A percentile compares a stretch with the other conserved stretches of the same genome.
phyloP scores from a whole-genome alignment of 2,888 invertebrate species.

The Ceraclea dissimilis region DNA sequence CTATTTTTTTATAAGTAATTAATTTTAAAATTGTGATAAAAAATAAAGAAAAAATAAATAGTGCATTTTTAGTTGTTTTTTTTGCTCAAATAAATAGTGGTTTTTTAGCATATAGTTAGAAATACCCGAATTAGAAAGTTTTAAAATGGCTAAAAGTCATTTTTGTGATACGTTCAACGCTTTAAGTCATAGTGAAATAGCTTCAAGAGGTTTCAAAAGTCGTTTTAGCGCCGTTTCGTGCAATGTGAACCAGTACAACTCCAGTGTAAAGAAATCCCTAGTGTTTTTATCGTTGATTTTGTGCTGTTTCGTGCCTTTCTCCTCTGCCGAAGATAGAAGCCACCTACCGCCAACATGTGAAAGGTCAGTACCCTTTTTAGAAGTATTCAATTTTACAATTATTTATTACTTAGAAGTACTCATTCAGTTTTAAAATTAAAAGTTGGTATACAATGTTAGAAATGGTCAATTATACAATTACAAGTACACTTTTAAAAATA shows the following conservation, averaged over 20 bases:
- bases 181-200: background rate
- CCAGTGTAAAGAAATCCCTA: too few species aligned
- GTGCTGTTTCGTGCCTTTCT: conserved; percentile 33
- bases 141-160: background rate
- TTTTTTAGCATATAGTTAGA: too few species aligned
- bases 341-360: conserved; percentile 47
- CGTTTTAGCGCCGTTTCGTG: background rate
- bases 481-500: too few species aligned
- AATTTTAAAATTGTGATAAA: background rate
- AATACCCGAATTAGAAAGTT: too few species aligned
- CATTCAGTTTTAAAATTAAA: too few species aligned
- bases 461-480: too few species aligned
- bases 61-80: background rate
- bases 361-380: conserved; percentile 41
- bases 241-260: too few species aligned
- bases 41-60: too few species aligned
- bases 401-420: too few species aligned
- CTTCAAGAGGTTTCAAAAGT: background rate
- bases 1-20: background rate
- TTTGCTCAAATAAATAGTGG: background rate
- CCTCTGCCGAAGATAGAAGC: conserved; percentile 36
- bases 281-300: conserved; percentile 30
- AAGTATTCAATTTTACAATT: too few species aligned
- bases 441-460: too few species aligned
- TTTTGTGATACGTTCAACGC: background rate